Base-by-base conservation (phyloP, 2,888 invertebrate genomes). In the Synergus japonicus region DNA sequence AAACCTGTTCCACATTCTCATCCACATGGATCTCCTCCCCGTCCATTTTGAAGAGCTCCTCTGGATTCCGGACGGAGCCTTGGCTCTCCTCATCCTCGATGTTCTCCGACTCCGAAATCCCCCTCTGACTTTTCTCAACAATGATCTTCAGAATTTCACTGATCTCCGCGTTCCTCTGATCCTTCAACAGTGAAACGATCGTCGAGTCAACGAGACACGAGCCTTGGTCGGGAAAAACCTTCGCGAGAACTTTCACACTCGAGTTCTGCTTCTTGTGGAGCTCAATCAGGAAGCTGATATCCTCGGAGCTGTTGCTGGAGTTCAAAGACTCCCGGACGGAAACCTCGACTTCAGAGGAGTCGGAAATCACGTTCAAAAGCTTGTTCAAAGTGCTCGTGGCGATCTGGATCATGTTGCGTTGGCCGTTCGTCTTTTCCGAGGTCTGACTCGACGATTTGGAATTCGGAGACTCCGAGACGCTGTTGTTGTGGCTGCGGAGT, bases 11-110 rank as follows among this genome's bases (percentile, higher is more conserved):
- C 43, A 92, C 89, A 49, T 92, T 92, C 44, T 92, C 91, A 76
- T 92, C 91, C 13, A 92, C 92, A 7, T 89, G 89, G 12, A 92
- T 91, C 58, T 92, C 92, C 78, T 92, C 91, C 0, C 92, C 92
- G 46, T 92, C 92, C 73, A 92, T 88, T 49, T 87, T 87, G 64
- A 89, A 92, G 0, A 92, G 82, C 13, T 92, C 89, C 63, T 91
- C 91, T 0, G 92, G 92, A 84, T 92, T 91, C 37, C 88, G 87
- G 2, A 89, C 82, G 0, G 85, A 86, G 10, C 86, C 87, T 76
- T 88, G 79, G 15, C 88, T 87, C 44, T 90, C 88, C 44, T 91
- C 91, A 58, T 89, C 86, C 12, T 89, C 89, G 37, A 87, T 88
- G 3, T 88, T 83, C 66, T 91, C 90, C 10, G 87, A 86, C 22